These are phyloP conservation scores for Salvelinus alpinus DNA, from an alignment of 2,113 vertebrate species.

Conservation along the genomic window DNA sequence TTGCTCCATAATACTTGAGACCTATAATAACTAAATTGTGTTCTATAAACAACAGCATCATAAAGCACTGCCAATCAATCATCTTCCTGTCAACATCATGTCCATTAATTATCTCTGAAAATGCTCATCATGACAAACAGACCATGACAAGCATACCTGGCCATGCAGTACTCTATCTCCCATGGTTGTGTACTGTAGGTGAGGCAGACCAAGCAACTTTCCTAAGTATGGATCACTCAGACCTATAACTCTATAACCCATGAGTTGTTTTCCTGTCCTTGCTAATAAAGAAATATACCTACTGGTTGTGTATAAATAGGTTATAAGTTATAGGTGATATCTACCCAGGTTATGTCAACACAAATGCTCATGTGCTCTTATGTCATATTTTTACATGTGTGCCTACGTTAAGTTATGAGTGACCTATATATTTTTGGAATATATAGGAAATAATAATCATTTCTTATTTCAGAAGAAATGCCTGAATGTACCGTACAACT, in stretches of 20 bases:
- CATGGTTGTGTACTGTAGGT: background rate
- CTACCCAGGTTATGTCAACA: too few relatives aligned
- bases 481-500: too few relatives aligned
- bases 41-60: slow-evolving; percentile 41
- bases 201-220: background rate
- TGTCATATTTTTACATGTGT: too few relatives aligned
- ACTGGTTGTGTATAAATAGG: too few relatives aligned
- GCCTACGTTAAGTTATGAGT: too few relatives aligned
- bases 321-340: too few relatives aligned
- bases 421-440: too few relatives aligned
- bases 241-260: background rate
- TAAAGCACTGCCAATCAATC: slow-evolving; percentile 35
- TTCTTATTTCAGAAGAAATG: too few relatives aligned
- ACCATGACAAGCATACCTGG: slow-evolving; percentile 7
- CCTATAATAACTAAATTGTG: background rate
- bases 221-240: background rate
- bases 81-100: slow-evolving; percentile 28
- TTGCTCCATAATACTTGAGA: background rate
- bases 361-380: too few relatives aligned
- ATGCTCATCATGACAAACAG: slow-evolving; percentile 45
- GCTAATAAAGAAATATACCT: too few relatives aligned
- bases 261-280: too few relatives aligned
- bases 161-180: background rate
- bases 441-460: too few relatives aligned
- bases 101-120: slow-evolving; percentile 27